A percentile compares a stretch with the other conserved stretches of the same genome.
These are phyloP conservation scores for Drosophila kuntzei DNA, from an alignment of 2,888 invertebrate genomes.

Conservation along the genomic window DNA sequence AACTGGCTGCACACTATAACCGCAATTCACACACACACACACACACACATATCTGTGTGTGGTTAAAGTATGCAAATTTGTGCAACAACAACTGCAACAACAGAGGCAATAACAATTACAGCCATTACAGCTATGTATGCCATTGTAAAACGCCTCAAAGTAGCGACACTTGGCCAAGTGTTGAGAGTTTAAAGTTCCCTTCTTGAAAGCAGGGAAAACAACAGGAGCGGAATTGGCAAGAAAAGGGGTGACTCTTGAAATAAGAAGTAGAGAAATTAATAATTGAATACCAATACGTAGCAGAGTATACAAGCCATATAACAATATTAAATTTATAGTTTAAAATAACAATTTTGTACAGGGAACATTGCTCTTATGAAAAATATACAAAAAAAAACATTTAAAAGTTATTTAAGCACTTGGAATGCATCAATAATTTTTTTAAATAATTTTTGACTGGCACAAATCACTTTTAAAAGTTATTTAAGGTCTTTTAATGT, in stretches of 20 bases:
- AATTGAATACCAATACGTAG: not conserved
- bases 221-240: constrained; percentile 39
- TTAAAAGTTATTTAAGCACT: no score
- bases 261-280: not conserved
- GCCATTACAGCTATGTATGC: constrained; percentile 50
- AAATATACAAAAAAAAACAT: no score
- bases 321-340: no score
- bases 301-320: not conserved
- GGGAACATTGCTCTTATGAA: no score
- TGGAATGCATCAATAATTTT: no score
- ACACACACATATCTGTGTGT: constrained; percentile 21
- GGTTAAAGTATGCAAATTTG: constrained; percentile 58
- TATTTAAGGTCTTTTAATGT: no score
- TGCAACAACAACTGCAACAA: constrained; percentile 31
- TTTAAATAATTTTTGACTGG: no score
- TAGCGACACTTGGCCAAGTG: constrained; percentile 65
- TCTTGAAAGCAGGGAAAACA: constrained; percentile 21
- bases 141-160: constrained; percentile 32
- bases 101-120: constrained; percentile 49
- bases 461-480: no score
- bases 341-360: no score
- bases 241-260: not conserved
- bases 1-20: constrained; percentile 55
- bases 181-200: constrained; percentile 44
- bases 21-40: constrained; percentile 35